Percentiles rank a stretch among this genome's conserved stretches.
These are phyloP conservation scores for Valencia hispanica DNA, from an alignment of 2,797 vertebrate genomes.

Conservation along the genomic window DNA sequence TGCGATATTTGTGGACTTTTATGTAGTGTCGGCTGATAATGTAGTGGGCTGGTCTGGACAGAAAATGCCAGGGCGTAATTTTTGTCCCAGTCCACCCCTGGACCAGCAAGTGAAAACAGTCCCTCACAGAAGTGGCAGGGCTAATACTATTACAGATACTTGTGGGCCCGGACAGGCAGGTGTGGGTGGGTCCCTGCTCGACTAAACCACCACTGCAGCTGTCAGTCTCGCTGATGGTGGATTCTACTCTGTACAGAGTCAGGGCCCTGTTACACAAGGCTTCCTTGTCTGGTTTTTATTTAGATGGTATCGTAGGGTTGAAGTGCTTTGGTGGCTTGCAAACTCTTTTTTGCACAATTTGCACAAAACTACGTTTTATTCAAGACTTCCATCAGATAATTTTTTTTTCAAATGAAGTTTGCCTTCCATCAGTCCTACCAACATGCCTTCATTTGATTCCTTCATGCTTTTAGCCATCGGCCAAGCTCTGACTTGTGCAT, in stretches of 20 bases:
- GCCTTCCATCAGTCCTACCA: not conserved
- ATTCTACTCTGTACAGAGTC: conserved; percentile 3
- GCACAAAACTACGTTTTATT: not conserved
- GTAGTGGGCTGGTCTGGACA: no score
- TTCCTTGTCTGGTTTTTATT: conserved; percentile 2
- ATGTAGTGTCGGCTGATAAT: no score
- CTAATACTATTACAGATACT: conserved; percentile 2
- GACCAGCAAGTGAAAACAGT: not conserved
- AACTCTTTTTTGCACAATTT: not conserved
- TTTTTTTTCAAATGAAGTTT: not conserved
- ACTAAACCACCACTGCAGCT: conserved; percentile 15
- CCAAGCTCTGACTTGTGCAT: no score
- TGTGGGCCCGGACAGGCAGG: conserved; percentile 1
- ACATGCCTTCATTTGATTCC: not conserved
- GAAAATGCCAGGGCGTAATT: no score
- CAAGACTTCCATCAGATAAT: not conserved
- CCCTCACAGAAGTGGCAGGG: conserved; percentile 17
- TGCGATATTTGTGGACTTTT: no score
- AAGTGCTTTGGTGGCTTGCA: not conserved
- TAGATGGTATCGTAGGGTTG: not conserved
- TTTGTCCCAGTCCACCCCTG: no score
- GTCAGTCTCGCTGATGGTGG: conserved; percentile 12
- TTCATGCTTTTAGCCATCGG: no score
- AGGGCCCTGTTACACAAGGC: not conserved
- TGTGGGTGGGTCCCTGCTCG: not conserved